A percentile compares a stretch with the other conserved stretches of the same genome.
Evolutionary conservation across 1,140 invertebrate species (phyloP).

Genomic region (Brachionus sp.): DNA sequence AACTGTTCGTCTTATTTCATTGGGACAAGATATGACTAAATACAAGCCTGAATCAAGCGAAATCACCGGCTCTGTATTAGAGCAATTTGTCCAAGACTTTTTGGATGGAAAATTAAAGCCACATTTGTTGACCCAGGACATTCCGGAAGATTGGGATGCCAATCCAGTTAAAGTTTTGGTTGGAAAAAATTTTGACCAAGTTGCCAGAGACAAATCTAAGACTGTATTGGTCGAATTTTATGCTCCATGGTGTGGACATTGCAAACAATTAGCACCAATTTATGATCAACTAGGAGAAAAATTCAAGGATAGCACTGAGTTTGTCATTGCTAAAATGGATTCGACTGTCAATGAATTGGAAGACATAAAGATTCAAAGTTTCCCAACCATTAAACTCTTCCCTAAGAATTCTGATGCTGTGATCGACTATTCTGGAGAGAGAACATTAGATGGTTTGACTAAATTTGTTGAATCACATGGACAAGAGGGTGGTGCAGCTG

Average conservation of each 20-base stretch:
- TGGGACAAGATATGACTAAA: conserved; percentile 97
- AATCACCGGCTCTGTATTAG: conserved; percentile 71
- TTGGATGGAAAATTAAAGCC: conserved; percentile 82
- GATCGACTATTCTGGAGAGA: conserved; percentile 87
- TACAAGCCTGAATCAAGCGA: conserved; percentile 83
- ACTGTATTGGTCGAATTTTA: conserved; percentile 96
- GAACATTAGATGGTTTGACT: conserved; percentile 84
- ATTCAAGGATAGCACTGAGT: conserved; percentile 73
- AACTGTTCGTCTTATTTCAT: conserved; percentile 81
- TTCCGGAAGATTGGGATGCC: conserved; percentile 96
- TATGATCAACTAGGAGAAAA: conserved; percentile 85
- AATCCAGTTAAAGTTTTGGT: conserved; percentile 89
- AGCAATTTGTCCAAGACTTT: conserved; percentile 79
- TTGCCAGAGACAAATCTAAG: conserved; percentile 81
- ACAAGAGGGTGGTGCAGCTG: conserved; percentile 67
- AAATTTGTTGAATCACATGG: conserved; percentile 82
- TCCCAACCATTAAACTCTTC: conserved; percentile 94
- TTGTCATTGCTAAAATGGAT: conserved; percentile 97
- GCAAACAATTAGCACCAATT: conserved; percentile 91
- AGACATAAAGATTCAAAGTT: conserved; percentile 77
- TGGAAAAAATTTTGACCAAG: conserved; percentile 89
- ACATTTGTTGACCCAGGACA: conserved; percentile 84
- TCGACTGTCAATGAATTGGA: conserved; percentile 94
- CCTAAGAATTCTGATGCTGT: conserved; percentile 84
- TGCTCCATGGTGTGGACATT: conserved; percentile 69